Conservation (phyloP, 2,888 invertebrate species). For the Eupithecia centaureata region DNA sequence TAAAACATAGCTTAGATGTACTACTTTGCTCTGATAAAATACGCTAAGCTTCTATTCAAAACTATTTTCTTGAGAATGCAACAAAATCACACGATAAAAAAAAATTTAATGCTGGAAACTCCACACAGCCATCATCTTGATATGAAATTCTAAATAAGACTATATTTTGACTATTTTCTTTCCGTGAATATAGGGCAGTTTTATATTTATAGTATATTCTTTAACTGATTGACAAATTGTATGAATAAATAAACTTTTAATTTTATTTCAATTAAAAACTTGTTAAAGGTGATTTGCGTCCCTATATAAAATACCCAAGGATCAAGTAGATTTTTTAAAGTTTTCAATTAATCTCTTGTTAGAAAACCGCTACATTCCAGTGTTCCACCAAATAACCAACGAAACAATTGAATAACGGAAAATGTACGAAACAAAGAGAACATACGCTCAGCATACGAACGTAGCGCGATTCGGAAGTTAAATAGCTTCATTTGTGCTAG, state of each 20-base stretch:
- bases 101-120: no score
- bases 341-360: neutral
- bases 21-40: no score
- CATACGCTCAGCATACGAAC: neutral
- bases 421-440: neutral
- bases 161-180: no score
- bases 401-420: neutral
- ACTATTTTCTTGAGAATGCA: neutral
- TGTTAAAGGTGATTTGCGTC: neutral
- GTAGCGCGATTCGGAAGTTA: constrained; percentile 12
- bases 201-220: no score
- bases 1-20: no score
- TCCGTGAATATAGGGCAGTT: no score
- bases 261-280: no score
- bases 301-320: neutral
- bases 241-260: no score
- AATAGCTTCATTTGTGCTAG: constrained; percentile 40
- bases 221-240: no score
- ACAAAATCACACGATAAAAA: neutral
- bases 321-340: neutral
- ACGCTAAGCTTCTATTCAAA: neutral
- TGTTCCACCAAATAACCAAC: neutral
- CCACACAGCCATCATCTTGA: no score
- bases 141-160: no score
- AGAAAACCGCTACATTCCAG: neutral